Percentiles rank a stretch among this genome's conserved stretches.
These are phyloP conservation scores for Gallinago nigripennis DNA, from an alignment of 2,797 vertebrate genomes.

Conservation along the genomic window DNA sequence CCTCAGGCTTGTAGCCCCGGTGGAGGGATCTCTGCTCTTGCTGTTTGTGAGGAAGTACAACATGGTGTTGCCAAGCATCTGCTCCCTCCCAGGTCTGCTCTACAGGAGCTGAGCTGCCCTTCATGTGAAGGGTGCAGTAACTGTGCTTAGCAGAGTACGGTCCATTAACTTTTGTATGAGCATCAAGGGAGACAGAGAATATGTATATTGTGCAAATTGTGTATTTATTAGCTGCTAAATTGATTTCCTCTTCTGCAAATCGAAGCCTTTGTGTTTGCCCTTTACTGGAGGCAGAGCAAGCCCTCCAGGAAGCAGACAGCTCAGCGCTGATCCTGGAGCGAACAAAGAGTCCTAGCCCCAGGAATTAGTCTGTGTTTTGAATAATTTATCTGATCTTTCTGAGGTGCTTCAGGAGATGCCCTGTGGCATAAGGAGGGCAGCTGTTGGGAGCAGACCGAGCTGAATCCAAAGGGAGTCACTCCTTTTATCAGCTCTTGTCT, in stretches of 20 bases:
- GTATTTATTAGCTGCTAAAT: constrained; percentile 58
- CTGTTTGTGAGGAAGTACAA: neutral
- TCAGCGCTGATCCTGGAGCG: neutral
- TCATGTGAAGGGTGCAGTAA: fast-evolving
- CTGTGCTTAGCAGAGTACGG: neutral
- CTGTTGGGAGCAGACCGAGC: neutral
- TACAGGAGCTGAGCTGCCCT: neutral
- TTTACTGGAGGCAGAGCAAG: neutral
- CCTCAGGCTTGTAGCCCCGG: neutral
- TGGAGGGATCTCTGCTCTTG: neutral
- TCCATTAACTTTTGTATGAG: neutral
- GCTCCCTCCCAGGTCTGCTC: fast-evolving
- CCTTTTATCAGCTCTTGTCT: neutral
- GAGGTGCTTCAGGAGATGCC: constrained; percentile 18
- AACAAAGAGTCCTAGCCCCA: neutral
- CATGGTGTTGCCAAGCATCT: fast-evolving
- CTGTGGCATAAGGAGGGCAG: neutral
- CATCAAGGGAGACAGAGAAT: neutral
- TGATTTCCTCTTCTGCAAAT: constrained; percentile 31
- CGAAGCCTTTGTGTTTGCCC: constrained; percentile 8
- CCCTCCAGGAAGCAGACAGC: neutral
- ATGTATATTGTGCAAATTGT: neutral
- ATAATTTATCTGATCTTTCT: constrained; percentile 42
- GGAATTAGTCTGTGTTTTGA: constrained; percentile 16
- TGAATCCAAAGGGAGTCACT: neutral